Evolutionary conservation across 2,888 invertebrate genomes (phyloP).

Genomic region (Nasonia oneida): DNA sequence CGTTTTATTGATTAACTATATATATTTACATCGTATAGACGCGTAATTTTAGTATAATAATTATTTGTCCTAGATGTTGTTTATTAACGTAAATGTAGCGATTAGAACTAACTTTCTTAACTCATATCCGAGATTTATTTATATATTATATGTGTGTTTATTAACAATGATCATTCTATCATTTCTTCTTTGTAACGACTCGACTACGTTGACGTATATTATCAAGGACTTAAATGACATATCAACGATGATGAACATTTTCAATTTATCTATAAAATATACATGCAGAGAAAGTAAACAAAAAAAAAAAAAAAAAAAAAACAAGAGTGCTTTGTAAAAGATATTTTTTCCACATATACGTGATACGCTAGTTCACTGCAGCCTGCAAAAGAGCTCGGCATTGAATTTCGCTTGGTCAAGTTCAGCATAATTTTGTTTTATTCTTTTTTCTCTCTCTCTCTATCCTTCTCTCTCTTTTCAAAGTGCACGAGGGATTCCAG

Average conservation of each 20-base stretch:
- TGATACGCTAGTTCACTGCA: slow-evolving; percentile 17
- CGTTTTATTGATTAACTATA: slow-evolving; percentile 24
- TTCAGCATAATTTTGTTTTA: slow-evolving; percentile 22
- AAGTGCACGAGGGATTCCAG: neutral
- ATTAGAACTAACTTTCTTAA: slow-evolving; percentile 6
- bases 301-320: slow-evolving; percentile 31
- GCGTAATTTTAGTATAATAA: neutral
- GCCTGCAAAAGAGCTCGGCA: slow-evolving; percentile 36
- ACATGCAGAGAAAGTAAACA: neutral
- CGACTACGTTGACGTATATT: slow-evolving; percentile 33
- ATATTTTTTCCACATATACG: slow-evolving; percentile 26
- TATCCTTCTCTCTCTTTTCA: neutral
- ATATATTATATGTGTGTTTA: slow-evolving; percentile 19
- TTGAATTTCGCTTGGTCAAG: slow-evolving; percentile 36
- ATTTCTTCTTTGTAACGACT: slow-evolving; percentile 21
- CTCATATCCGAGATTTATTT: neutral
- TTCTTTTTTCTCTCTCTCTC: neutral
- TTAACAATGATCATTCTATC: slow-evolving; percentile 25
- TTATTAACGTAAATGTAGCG: slow-evolving; percentile 16
- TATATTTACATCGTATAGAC: slow-evolving; percentile 6
- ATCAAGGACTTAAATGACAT: neutral
- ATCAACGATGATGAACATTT: neutral
- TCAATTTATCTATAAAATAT: neutral
- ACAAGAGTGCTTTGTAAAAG: slow-evolving; percentile 54
- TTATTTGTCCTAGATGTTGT: neutral